Base-by-base conservation (phyloP, 2,797 vertebrate species). In the Aulostomus chinensis region DNA sequence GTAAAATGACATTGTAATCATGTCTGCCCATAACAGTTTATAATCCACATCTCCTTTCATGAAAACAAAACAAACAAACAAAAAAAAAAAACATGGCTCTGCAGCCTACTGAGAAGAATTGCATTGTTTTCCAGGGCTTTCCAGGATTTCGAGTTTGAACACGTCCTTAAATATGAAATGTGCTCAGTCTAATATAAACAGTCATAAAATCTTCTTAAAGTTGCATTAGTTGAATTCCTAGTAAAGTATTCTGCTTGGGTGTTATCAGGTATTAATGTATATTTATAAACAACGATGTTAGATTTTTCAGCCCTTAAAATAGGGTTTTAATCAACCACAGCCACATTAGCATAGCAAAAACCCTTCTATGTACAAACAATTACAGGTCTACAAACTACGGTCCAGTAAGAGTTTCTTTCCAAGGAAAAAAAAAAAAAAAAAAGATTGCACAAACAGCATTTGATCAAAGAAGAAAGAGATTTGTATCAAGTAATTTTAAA, bases 381-480 rank as follows among this genome's bases (percentile, higher is more conserved):
- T 73, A 59, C 55, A 72, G 57, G 59, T 64, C 32, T 60, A 53
- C 28, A 77, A 68, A 82, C 34, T 69, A 51, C 36, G 51, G 45
- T 80, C 69, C 61, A 74, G 75, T 80, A 48, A 59, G 20, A 82
- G 40, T 34, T 53, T 64, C 52, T 66, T 81, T 63, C 58, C 33
- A 56, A 61, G 38, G 24, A 24, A 9, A 59, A 57, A 39, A 24
- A 9, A 59, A 57, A 37, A 41, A 46, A 60, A 62, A 59, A 63
- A 70, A 4, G 46, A 81, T 74, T 76, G 77, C 68, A 84, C 72
- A 70, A 77, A 83, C 61, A 76, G 77, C 62, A 55, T 76, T 84
- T 66, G 48, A 65, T 58, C 49, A 58, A 58, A 67, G 43, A 71
- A 38, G 32, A 73, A 42, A 50, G 40, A 70, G 70, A 82, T 81